These are phyloP conservation scores for Cyprinus carpio DNA, from an alignment of 2,113 vertebrate species.

Conservation along the genomic window DNA sequence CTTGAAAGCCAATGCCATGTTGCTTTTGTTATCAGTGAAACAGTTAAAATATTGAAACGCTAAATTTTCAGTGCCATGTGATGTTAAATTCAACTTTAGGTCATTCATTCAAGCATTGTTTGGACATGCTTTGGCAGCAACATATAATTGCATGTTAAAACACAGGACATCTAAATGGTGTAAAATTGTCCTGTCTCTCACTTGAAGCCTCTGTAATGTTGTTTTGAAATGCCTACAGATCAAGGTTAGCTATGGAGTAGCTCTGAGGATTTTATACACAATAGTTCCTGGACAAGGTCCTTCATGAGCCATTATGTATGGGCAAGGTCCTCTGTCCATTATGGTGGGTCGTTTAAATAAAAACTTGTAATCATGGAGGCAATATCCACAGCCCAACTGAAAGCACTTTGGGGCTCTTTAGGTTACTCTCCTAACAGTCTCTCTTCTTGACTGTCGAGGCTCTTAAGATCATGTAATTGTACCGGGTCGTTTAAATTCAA, in stretches of 20 bases:
- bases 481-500: not conserved
- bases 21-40: not conserved
- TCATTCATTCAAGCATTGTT: slow-evolving; percentile 1
- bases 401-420: slow-evolving; percentile 27
- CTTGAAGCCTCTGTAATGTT: not conserved
- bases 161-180: slow-evolving; percentile 8
- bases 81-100: slow-evolving; percentile 7
- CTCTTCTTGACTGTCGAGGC: slow-evolving; percentile 9
- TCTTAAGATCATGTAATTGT: slow-evolving; percentile 26
- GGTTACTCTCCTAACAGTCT: slow-evolving; percentile 3
- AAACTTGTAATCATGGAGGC: slow-evolving; percentile 40
- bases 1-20: not conserved
- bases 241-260: slow-evolving; percentile 23
- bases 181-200: slow-evolving; percentile 7
- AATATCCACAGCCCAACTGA: slow-evolving; percentile 34
- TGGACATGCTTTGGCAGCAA: slow-evolving; percentile 14
- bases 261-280: slow-evolving; percentile 25
- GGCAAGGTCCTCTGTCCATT: too few relatives aligned
- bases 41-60: too few relatives aligned
- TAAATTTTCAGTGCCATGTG: not conserved
- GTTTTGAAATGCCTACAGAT: slow-evolving; percentile 33
- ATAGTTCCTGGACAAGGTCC: too few relatives aligned
- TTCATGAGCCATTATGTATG: too few relatives aligned
- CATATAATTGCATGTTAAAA: slow-evolving; percentile 27
- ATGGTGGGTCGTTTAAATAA: too few relatives aligned